These are phyloP conservation scores for Lapara coniferarum DNA, from an alignment of 2,888 invertebrate genomes.

Conservation along the genomic window DNA sequence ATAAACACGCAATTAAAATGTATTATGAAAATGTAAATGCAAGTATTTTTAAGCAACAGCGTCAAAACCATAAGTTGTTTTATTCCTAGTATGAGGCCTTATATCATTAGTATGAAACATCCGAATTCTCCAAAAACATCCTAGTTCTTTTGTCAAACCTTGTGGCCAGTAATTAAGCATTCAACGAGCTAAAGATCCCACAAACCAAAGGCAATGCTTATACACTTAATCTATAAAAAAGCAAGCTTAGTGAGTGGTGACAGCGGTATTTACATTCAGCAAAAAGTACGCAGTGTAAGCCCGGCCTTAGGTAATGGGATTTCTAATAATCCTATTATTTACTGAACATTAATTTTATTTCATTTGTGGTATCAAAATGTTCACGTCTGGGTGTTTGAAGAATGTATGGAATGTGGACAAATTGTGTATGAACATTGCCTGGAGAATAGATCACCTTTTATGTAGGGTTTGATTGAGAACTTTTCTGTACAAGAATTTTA, in stretches of 20 bases:
- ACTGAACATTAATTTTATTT: constrained; percentile 26
- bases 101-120: no score
- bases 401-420: no score
- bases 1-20: no score
- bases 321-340: constrained; percentile 34
- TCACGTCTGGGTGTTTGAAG: no score
- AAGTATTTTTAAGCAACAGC: no score
- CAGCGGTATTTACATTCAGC: constrained; percentile 15
- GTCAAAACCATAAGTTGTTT: no score
- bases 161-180: background rate
- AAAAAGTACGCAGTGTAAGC: constrained; percentile 24
- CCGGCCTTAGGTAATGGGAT: constrained; percentile 31
- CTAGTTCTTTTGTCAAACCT: background rate
- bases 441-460: no score
- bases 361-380: constrained; percentile 4
- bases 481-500: no score
- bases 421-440: no score
- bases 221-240: constrained; percentile 15
- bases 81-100: no score
- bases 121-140: background rate
- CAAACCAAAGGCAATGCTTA: background rate
- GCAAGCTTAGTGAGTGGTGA: constrained; percentile 7
- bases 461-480: no score
- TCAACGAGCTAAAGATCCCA: constrained; percentile 8
- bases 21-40: no score